Evolutionary conservation across 2,113 vertebrate genomes (phyloP), one percentile per base, ranked within the genome.

Genomic region (Rallus limicola): DNA sequence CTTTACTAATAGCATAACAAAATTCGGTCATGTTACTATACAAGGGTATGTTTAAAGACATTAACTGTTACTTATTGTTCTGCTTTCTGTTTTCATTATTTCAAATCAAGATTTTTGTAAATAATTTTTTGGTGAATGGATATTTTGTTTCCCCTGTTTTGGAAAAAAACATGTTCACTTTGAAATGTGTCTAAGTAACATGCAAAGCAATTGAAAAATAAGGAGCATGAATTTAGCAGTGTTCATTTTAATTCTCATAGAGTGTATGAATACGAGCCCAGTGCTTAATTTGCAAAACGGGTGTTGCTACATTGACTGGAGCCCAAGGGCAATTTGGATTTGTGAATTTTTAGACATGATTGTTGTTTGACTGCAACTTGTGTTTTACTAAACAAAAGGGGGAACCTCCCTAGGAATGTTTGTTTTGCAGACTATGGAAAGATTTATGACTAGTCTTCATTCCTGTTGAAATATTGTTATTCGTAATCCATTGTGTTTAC

Each of bases 331-430:
- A 26, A 67, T 91, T 91, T 88, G 72, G 68, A 78, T 85, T 79
- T 91, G 83, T 71, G 55, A 89, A 67, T 91, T 95, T 95, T 95
- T 86, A 83, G 72, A 72, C 59, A n/a, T 44, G 60, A 75, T 65
- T 88, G 33, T 74, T 96, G 38, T 92, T 85, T 71, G 69, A 80
- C 40, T 95, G 64, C 56, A 89, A 34, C 31, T 94, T 88, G 53
- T 5, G 24, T 92, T 90, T 90, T 86, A 13, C 42, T 74, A 65
- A 95, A 94, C 76, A 85, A 93, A 92, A 91, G 90, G 78, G 91
- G 33, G n/a, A 82, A 80, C n/a, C 38, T 95, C 71, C 75, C 42
- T 64, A 77, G 68, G 21, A 55, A 86, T 70, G 48, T 82, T 83
- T 90, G 21, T 56, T 91, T 89, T 77, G n/a, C 44, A 87, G 71